Percentiles rank a stretch among this genome's conserved stretches.
phyloP scores from a whole-genome alignment of 2,888 invertebrate species.

The Drosophila demipolita region DNA sequence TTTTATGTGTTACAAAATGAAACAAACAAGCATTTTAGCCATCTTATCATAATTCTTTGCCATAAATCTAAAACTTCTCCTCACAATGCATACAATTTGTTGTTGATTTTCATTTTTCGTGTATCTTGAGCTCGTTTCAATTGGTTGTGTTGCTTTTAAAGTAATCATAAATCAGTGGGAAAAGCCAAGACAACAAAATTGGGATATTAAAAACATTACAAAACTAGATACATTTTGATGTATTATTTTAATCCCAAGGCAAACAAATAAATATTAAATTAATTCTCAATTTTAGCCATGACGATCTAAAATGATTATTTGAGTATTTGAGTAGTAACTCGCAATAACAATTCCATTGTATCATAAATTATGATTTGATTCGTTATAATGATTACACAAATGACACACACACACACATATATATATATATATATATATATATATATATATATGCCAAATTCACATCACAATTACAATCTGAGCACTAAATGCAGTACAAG shows the following conservation, averaged over 20 bases:
- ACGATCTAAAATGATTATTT: neutral
- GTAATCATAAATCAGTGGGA: slow-evolving; percentile 36
- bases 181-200: slow-evolving; percentile 9
- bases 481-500: neutral
- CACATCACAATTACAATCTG: neutral
- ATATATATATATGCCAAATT: neutral
- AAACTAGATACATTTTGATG: neutral
- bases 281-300: slow-evolving; percentile 6
- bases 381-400: neutral
- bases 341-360: neutral
- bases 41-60: neutral
- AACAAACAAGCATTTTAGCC: slow-evolving; percentile 30
- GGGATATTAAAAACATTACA: slow-evolving; percentile 12
- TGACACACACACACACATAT: neutral
- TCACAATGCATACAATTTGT: neutral
- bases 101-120: slow-evolving; percentile 10
- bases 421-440: too few species aligned
- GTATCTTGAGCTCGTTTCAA: slow-evolving; percentile 11
- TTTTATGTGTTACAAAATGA: slow-evolving; percentile 19
- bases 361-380: neutral
- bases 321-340: neutral
- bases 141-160: slow-evolving; percentile 1
- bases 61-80: slow-evolving; percentile 16
- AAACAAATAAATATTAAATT: slow-evolving; percentile 27
- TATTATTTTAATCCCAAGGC: neutral